phyloP scores from a whole-genome alignment of 2,888 invertebrate genomes.

The Scelioninae gen. 2 region DNA sequence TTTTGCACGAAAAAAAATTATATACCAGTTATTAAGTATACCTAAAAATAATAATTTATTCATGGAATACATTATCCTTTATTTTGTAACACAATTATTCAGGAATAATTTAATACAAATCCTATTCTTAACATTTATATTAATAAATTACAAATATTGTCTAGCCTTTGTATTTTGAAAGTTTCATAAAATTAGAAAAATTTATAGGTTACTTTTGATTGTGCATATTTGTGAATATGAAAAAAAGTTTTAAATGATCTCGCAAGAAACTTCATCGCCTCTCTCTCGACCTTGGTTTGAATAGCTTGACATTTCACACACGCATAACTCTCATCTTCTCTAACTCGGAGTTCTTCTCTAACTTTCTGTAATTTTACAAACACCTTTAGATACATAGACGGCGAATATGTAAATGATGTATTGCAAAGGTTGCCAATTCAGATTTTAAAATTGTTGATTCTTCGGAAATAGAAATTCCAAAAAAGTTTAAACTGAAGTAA shows the following conservation, averaged over 20 bases:
- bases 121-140: too few species aligned
- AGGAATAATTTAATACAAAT: too few species aligned
- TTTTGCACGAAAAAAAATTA: too few species aligned
- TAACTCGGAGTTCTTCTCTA: conserved; percentile 11
- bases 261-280: conserved; percentile 46
- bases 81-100: too few species aligned
- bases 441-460: not conserved
- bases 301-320: conserved; percentile 51
- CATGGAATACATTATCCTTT: too few species aligned
- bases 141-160: too few species aligned
- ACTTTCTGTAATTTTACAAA: conserved; percentile 26
- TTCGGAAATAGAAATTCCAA: not conserved
- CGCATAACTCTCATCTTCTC: conserved; percentile 42
- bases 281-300: conserved; percentile 47
- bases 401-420: conserved; percentile 12
- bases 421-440: not conserved
- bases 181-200: conserved; percentile 15
- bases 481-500: too few species aligned
- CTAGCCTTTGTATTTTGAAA: too few species aligned
- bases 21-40: too few species aligned
- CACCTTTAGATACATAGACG: not conserved
- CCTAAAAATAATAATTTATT: too few species aligned
- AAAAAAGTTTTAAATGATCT: conserved; percentile 43
- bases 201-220: conserved; percentile 10
- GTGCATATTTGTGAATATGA: conserved; percentile 31